Evolutionary conservation across 2,888 invertebrate genomes (phyloP).

Genomic region (Apotomis betuletana): DNA sequence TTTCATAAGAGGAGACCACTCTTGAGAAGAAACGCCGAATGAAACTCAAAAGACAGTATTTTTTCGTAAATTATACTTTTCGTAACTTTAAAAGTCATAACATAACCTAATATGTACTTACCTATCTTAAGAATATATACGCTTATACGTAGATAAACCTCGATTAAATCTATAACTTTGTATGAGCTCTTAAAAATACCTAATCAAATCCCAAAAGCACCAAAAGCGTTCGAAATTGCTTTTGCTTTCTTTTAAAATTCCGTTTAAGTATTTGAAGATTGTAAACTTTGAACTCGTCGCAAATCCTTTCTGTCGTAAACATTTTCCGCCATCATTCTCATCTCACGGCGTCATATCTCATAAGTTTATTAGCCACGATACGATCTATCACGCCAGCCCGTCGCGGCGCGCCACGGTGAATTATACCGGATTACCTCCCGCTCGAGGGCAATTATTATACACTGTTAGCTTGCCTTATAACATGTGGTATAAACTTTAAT

Average conservation of each 20-base stretch:
- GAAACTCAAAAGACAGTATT: too few relatives aligned
- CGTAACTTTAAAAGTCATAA: too few relatives aligned
- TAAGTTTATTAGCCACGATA: slow-evolving; percentile 43
- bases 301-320: slow-evolving; percentile 18
- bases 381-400: slow-evolving; percentile 46
- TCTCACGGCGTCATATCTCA: slow-evolving; percentile 45
- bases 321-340: slow-evolving; percentile 38
- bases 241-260: neutral
- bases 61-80: too few relatives aligned
- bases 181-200: too few relatives aligned
- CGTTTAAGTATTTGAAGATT: neutral
- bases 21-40: too few relatives aligned
- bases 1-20: too few relatives aligned
- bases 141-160: too few relatives aligned
- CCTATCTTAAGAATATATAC: too few relatives aligned
- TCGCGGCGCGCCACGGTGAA: slow-evolving; percentile 41
- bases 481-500: neutral
- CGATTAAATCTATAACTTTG: too few relatives aligned
- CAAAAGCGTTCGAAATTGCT: too few relatives aligned
- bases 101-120: too few relatives aligned
- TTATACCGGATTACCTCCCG: slow-evolving; percentile 46
- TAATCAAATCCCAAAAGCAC: too few relatives aligned
- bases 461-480: slow-evolving; percentile 43
- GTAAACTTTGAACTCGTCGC: slow-evolving; percentile 18
- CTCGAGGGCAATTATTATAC: slow-evolving; percentile 47